A percentile compares a stretch with the other conserved stretches of the same genome.
Conservation (phyloP, 2,888 invertebrate genomes). For the Falcaria lacertinaria region DNA sequence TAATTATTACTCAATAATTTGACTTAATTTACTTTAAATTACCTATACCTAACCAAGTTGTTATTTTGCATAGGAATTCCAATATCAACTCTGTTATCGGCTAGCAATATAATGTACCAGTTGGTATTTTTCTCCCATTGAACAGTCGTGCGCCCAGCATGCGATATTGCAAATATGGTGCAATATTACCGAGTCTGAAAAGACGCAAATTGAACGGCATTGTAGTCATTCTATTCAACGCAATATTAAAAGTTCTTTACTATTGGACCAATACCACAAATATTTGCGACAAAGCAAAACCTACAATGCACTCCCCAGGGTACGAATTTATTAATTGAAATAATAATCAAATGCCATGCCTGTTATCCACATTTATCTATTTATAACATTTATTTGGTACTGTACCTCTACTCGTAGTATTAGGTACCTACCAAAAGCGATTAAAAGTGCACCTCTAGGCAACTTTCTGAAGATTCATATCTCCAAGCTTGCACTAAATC, state of each 20-base stretch:
- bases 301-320: no score
- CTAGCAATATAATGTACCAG: conserved; percentile 55
- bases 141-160: conserved; percentile 45
- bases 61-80: conserved; percentile 59
- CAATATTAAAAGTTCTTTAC: no score
- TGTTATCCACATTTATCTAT: no score
- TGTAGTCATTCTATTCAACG: no score
- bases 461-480: conserved; percentile 46
- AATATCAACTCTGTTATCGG: conserved; percentile 55
- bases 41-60: conserved; percentile 31
- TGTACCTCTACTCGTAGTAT: no score
- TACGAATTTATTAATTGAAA: no score
- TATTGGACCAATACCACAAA: no score
- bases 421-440: neutral
- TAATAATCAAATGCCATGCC: no score
- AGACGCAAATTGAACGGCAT: conserved; percentile 8
- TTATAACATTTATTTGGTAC: no score
- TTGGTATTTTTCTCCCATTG: conserved; percentile 60
- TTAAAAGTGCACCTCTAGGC: neutral
- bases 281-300: no score
- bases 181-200: conserved; percentile 37
- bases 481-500: conserved; percentile 61
- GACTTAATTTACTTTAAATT: no score
- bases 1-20: no score
- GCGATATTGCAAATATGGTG: conserved; percentile 66